Conservation (phyloP, 1,140 invertebrate genomes). For the Brachionus plicatilis region DNA sequence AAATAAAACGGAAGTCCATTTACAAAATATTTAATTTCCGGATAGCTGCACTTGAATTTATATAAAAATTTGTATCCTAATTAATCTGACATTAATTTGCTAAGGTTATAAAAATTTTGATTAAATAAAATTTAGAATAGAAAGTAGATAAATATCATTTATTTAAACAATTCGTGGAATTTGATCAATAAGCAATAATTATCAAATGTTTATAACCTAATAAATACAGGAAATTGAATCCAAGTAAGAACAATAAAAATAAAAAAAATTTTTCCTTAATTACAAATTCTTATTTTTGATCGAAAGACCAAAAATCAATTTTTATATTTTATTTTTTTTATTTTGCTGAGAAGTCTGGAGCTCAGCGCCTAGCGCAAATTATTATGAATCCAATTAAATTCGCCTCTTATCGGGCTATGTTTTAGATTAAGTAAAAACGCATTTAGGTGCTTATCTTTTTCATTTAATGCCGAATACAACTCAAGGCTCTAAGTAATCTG, state of each 20-base stretch:
- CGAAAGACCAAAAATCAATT: neutral
- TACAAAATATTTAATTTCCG: neutral
- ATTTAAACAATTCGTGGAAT: neutral
- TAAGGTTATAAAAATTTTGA: neutral
- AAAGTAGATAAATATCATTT: neutral
- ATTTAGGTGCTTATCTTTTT: neutral
- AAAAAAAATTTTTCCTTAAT: neutral
- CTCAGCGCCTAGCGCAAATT: neutral
- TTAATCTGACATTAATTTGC: neutral
- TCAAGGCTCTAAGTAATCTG: neutral
- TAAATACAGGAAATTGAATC: neutral
- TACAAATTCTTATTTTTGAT: neutral
- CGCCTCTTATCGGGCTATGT: neutral
- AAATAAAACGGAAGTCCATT: neutral
- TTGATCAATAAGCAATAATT: neutral
- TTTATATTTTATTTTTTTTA: neutral
- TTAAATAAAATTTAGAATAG: neutral
- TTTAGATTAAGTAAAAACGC: neutral
- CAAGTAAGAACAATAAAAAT: neutral
- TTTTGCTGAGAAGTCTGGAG: neutral
- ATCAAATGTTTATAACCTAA: neutral
- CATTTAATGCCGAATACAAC: neutral
- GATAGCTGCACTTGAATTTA: neutral
- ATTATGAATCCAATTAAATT: neutral
- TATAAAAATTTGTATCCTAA: neutral